These are phyloP conservation scores for Atherinosoma microstoma DNA, from an alignment of 2,797 vertebrate genomes.

Conservation along the genomic window DNA sequence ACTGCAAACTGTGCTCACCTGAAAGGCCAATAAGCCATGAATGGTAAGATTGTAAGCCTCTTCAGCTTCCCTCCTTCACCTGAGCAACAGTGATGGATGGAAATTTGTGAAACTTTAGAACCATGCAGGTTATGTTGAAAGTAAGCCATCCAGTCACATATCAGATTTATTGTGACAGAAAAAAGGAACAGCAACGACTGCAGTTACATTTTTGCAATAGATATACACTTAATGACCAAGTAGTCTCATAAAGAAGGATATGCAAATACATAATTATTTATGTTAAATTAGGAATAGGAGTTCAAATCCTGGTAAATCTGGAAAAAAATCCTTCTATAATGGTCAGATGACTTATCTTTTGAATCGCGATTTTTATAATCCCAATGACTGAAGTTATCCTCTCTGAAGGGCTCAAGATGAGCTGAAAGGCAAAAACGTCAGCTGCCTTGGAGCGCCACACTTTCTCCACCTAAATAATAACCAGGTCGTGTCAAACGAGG, in stretches of 20 bases:
- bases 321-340: neutral
- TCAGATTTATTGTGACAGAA: conserved; percentile 10
- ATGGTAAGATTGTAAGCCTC: conserved; percentile 24
- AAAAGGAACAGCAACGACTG: conserved; percentile 7
- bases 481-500: conserved; percentile 8
- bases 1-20: conserved; percentile 33
- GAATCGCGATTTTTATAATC: conserved; percentile 36
- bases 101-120: neutral
- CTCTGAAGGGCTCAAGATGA: conserved; percentile 44
- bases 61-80: conserved; percentile 2
- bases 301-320: conserved; percentile 8
- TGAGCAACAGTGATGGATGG: neutral
- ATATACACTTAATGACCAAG: conserved; percentile 14
- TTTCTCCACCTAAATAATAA: conserved; percentile 25
- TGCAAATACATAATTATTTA: conserved; percentile 11
- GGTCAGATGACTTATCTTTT: conserved; percentile 42
- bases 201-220: conserved; percentile 3
- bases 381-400: conserved; percentile 35
- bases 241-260: conserved; percentile 5
- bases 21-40: conserved; percentile 25
- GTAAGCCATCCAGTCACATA: neutral
- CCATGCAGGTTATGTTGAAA: conserved; percentile 19
- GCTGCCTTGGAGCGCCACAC: conserved; percentile 6
- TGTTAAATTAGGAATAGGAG: neutral
- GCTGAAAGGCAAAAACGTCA: conserved; percentile 48